These are phyloP conservation scores for Lordiphosa stackelbergi DNA, from an alignment of 1,140 invertebrate genomes.

Conservation along the genomic window DNA sequence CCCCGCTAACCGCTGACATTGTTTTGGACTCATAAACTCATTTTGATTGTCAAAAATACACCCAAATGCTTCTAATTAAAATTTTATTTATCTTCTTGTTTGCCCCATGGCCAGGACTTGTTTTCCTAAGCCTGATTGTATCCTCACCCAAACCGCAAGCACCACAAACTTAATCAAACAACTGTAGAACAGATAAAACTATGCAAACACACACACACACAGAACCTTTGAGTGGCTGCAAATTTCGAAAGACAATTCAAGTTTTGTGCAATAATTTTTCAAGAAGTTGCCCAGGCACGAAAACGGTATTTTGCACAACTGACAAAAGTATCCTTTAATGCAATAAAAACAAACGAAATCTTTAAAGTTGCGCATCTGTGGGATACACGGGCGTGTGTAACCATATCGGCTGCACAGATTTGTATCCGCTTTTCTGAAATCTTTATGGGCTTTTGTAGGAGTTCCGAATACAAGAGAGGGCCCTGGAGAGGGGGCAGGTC, in stretches of 20 bases:
- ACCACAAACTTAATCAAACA: conserved; percentile 63
- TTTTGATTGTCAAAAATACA: no score
- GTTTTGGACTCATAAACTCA: no score
- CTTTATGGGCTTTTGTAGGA: conserved; percentile 46
- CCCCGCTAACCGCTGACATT: no score
- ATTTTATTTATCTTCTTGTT: conserved; percentile 40
- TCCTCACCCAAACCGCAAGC: conserved; percentile 8
- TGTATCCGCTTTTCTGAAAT: conserved; percentile 57
- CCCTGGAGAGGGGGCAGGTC: not conserved
- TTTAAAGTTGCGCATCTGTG: conserved; percentile 57
- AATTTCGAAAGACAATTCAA: conserved; percentile 51
- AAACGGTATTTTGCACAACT: conserved; percentile 28
- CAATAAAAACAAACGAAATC: conserved; percentile 51
- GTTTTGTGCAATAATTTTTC: conserved; percentile 56
- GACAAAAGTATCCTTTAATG: conserved; percentile 60
- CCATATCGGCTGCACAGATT: conserved; percentile 54
- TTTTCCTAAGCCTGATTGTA: not conserved
- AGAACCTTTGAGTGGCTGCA: conserved; percentile 21
- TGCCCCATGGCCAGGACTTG: conserved; percentile 1
- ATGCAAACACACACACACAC: not conserved
- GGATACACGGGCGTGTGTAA: conserved; percentile 18
- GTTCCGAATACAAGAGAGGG: conserved; percentile 11
- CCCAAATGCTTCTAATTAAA: conserved; percentile 50
- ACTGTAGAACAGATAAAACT: conserved; percentile 24
- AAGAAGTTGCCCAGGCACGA: conserved; percentile 12